phyloP scores from a whole-genome alignment of 2,888 invertebrate genomes.

The Stenichneumon culpator region DNA sequence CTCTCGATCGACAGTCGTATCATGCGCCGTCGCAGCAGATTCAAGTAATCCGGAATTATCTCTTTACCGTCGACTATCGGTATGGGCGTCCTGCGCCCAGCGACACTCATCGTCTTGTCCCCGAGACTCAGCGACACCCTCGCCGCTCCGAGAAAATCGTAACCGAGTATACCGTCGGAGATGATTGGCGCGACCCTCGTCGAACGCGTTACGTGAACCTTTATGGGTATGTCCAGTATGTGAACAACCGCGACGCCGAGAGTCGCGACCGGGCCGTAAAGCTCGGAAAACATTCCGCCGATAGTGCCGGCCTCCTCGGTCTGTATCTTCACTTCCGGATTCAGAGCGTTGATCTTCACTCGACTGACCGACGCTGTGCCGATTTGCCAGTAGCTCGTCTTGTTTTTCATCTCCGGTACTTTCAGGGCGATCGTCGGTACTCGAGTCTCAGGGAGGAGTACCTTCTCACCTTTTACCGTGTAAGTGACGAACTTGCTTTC shows the following conservation, averaged over 20 bases:
- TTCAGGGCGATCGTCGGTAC: constrained; percentile 34
- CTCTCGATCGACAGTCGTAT: neutral
- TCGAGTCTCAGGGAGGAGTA: constrained; percentile 37
- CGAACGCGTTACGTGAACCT: constrained; percentile 48
- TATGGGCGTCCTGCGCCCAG: neutral
- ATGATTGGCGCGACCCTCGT: constrained; percentile 39
- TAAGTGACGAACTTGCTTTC: neutral
- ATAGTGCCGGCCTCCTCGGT: constrained; percentile 31
- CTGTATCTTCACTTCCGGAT: neutral
- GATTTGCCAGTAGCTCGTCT: constrained; percentile 49
- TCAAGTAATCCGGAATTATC: neutral
- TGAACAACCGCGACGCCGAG: neutral
- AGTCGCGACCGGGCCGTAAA: constrained; percentile 9
- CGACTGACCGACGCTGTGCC: constrained; percentile 39
- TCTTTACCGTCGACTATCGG: neutral
- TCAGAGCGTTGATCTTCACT: constrained; percentile 31
- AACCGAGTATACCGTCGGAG: constrained; percentile 47
- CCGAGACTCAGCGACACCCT: neutral
- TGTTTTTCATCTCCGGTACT: constrained; percentile 35
- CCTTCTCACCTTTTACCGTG: constrained; percentile 1
- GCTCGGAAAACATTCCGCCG: constrained; percentile 40
- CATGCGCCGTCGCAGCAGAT: constrained; percentile 14
- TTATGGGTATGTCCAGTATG: constrained; percentile 9
- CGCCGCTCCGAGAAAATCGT: neutral
- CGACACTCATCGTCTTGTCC: neutral